Percentiles rank a stretch among this genome's conserved stretches.
phyloP scores from a whole-genome alignment of 2,888 invertebrate species.

The Trissolcus brochymenae region DNA sequence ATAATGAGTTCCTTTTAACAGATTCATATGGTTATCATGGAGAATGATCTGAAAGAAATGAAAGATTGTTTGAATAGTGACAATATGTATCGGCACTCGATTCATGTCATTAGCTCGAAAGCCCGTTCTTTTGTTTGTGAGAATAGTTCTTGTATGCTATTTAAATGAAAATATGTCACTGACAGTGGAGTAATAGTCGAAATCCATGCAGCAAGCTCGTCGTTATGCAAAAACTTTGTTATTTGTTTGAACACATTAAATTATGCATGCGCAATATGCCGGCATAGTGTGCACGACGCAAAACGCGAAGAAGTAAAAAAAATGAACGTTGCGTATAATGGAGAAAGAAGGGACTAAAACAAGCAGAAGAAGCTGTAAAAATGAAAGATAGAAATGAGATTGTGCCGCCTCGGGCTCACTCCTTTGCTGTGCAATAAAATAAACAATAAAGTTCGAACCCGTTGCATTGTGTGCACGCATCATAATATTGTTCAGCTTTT shows the following conservation, averaged over 20 bases:
- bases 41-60: too few relatives aligned
- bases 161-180: conserved; percentile 73
- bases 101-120: conserved; percentile 37
- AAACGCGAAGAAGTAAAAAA: conserved; percentile 48
- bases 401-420: conserved; percentile 51
- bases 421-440: conserved; percentile 67
- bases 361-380: conserved; percentile 58
- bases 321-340: conserved; percentile 50
- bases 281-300: conserved; percentile 57
- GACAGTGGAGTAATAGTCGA: conserved; percentile 67
- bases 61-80: conserved; percentile 4
- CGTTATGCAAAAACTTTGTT: conserved; percentile 75
- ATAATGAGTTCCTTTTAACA: too few relatives aligned
- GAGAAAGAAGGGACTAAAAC: conserved; percentile 56
- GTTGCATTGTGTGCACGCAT: conserved; percentile 63
- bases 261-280: conserved; percentile 76
- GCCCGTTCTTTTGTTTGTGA: conserved; percentile 41
- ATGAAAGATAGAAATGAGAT: conserved; percentile 60
- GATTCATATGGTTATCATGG: too few relatives aligned
- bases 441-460: conserved; percentile 69
- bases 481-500: conserved; percentile 62
- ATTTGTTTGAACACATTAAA: conserved; percentile 75
- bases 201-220: conserved; percentile 68
- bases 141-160: conserved; percentile 48
- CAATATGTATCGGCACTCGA: conserved; percentile 43